Evolutionary conservation across 1,140 invertebrate species (phyloP).

Genomic region (Pectinophora gossypiella): DNA sequence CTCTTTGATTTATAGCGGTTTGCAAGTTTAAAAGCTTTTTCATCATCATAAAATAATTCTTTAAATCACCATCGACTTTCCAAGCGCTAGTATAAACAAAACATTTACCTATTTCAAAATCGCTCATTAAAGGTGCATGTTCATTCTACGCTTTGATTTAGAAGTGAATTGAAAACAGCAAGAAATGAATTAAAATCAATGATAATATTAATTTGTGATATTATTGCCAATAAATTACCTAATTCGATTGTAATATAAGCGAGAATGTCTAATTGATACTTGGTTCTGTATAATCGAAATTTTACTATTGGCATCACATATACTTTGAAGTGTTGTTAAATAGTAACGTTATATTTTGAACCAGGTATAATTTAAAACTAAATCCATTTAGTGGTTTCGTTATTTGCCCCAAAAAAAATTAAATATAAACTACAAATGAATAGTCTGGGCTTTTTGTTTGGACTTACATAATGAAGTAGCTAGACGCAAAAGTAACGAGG

Average conservation of each 20-base stretch:
- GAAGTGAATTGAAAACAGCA: not conserved
- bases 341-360: not conserved
- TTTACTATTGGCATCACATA: not conserved
- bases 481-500: too few species aligned
- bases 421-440: not conserved
- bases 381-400: not conserved
- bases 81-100: too few species aligned
- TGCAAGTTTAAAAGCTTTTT: too few species aligned
- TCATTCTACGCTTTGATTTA: too few species aligned
- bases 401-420: not conserved
- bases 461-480: not conserved
- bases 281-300: too few species aligned
- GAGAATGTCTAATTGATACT: not conserved
- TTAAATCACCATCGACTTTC: too few species aligned
- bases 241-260: conserved; percentile 14
- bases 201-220: conserved; percentile 53
- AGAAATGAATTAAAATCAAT: not conserved
- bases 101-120: too few species aligned
- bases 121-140: too few species aligned
- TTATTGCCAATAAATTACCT: conserved; percentile 47
- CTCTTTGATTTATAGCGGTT: too few species aligned
- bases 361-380: not conserved
- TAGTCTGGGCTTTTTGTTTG: not conserved
- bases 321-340: not conserved
- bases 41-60: too few species aligned